Base-by-base conservation (phyloP, 2,113 vertebrate genomes). In the Hydrolagus affinis region DNA sequence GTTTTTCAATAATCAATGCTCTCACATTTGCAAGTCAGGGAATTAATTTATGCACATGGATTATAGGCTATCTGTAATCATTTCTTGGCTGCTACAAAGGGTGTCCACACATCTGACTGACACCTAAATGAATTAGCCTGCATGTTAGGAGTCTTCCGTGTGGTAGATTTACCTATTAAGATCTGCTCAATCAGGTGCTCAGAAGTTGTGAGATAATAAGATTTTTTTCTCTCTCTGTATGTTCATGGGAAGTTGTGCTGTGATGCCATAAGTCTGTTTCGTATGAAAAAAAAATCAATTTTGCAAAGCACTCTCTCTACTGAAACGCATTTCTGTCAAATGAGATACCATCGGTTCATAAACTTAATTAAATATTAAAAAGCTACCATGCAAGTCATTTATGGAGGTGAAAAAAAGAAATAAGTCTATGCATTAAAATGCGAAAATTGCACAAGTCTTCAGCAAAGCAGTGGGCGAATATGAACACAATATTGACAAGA, bases 321-420 rank as follows among this genome's bases (percentile, higher is more conserved):
- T 83, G 60, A 28, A 83, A 83, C 28, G 32, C 30, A 66, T 83
- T 83, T 83, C 77, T 83, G 78, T 83, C 78, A 83, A 83, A 23
- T 21, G 78, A 17, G 62, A 68, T 68, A 83, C 62, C 60, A 83
- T 83, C 62, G 66, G 15, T 28, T 83, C 78, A 83, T 32, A 80
- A 80, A 62, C 78, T 83, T 83, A 66, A 83, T 83, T 83, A 83
- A 83, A 83, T 83, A 78, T 83, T 83, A 66, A 83, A 66, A 83
- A 83, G 28, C 15, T 15, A 83, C 8, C 78, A 83, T 59, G 62
- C 15, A 64, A 64, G 77, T 12, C 25, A 83, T 32, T 32, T 83
- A 64, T 83, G 25, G 78, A 66, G 66, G 25, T 19, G 60, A 30
- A 59, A 80, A 80, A 15, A 62, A 64, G n/a, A 44, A 80, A 80